Conservation (phyloP, 1,140 invertebrate species). For the Ceratina australensis region DNA sequence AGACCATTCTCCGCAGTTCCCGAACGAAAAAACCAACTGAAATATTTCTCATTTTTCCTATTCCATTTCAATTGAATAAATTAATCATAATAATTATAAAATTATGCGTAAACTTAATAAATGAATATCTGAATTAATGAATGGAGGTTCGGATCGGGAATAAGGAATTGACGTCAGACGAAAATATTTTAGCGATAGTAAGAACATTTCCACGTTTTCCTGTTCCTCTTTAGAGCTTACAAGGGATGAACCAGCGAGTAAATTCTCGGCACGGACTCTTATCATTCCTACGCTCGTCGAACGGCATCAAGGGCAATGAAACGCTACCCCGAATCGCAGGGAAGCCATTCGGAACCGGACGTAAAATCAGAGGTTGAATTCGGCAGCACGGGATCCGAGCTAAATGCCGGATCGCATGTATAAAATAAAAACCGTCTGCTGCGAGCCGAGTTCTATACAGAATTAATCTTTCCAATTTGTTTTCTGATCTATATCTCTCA, state of each 20-base stretch:
- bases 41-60: not conserved
- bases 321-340: slow-evolving; percentile 66
- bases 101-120: too few relatives aligned
- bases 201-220: too few relatives aligned
- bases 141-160: too few relatives aligned
- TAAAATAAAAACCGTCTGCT: not conserved
- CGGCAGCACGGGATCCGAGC: not conserved
- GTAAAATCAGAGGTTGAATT: slow-evolving; percentile 69
- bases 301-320: slow-evolving; percentile 56
- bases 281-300: slow-evolving; percentile 21
- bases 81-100: too few relatives aligned
- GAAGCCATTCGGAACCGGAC: slow-evolving; percentile 72
- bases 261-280: slow-evolving; percentile 15
- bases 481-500: not conserved
- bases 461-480: not conserved
- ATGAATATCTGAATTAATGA: too few relatives aligned
- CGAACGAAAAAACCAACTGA: too few relatives aligned
- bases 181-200: too few relatives aligned
- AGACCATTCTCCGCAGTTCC: too few relatives aligned
- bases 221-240: not conserved
- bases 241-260: not conserved
- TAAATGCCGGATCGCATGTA: not conserved
- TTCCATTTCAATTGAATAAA: not conserved
- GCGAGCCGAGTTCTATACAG: not conserved
- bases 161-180: too few relatives aligned